phyloP scores from a whole-genome alignment of 64 coral and sea anemone species.

The Acropora yongei region DNA sequence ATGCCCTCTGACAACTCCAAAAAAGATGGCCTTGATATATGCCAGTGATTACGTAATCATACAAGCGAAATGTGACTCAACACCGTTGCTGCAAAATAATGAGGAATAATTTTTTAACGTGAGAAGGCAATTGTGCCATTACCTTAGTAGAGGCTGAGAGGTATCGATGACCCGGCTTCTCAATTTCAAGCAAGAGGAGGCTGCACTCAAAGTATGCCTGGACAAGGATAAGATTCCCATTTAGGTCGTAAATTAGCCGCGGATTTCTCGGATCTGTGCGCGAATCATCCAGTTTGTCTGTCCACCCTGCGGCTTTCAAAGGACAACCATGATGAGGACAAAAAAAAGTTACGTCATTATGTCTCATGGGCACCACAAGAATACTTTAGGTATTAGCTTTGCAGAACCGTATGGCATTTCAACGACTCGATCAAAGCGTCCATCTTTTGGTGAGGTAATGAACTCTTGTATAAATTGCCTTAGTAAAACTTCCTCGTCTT shows the following conservation, averaged over 20 bases:
- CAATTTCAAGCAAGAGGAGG: not conserved
- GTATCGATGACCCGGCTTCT: conserved; percentile 39
- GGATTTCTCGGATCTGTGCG: conserved; percentile 31
- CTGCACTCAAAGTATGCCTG: conserved; percentile 43
- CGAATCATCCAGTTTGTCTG: not conserved
- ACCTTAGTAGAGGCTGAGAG: conserved; percentile 53
- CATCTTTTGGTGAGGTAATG: not conserved
- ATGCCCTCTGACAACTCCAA: conserved; percentile 43
- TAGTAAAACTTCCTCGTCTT: conserved; percentile 43
- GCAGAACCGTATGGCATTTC: not conserved
- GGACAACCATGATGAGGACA: conserved; percentile 57
- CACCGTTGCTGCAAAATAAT: conserved; percentile 49
- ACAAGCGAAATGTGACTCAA: conserved; percentile 28
- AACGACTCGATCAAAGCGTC: conserved; percentile 44
- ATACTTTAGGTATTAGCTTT: conserved; percentile 44
- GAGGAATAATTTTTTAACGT: not conserved
- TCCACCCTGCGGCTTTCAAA: conserved; percentile 26
- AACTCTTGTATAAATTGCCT: conserved; percentile 37
- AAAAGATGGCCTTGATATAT: conserved; percentile 32
- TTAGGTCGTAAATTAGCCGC: conserved; percentile 30
- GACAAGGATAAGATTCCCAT: conserved; percentile 32
- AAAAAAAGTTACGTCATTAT: conserved; percentile 18
- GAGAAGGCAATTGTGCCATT: conserved; percentile 6
- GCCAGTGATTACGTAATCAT: conserved; percentile 15
- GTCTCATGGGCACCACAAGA: conserved; percentile 64